Evolutionary conservation across 2,113 vertebrate species (phyloP).

Genomic region (Saimiri boliviensis): DNA sequence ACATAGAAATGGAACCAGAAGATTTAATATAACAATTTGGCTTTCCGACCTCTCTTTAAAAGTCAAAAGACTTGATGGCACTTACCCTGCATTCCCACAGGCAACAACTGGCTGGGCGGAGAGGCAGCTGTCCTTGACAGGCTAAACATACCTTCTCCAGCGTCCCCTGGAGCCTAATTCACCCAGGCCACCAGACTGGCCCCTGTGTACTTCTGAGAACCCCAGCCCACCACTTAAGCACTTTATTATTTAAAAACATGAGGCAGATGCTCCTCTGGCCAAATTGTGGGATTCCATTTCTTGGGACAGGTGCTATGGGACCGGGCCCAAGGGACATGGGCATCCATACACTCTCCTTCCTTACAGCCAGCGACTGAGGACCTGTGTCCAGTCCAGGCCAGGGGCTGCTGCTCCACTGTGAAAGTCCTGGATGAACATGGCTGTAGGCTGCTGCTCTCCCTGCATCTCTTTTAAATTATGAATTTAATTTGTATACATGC

Average conservation of each 20-base stretch:
- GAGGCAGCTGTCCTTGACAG: neutral
- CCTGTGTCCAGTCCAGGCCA: neutral
- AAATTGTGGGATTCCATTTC: neutral
- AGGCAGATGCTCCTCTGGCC: neutral
- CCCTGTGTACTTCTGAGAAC: neutral
- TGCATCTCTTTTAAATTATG: slow-evolving; percentile 64
- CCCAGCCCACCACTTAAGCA: neutral
- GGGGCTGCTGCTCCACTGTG: neutral
- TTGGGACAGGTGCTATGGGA: neutral
- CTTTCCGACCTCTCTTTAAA: slow-evolving; percentile 43
- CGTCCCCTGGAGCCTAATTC: fast-evolving
- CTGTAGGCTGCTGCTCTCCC: slow-evolving; percentile 19
- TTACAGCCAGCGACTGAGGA: fast-evolving
- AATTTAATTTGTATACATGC: slow-evolving; percentile 74
- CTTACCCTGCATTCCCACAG: neutral
- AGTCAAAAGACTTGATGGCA: slow-evolving; percentile 26
- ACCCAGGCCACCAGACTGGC: neutral
- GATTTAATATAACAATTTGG: slow-evolving; percentile 50
- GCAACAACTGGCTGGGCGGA: neutral
- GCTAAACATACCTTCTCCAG: neutral
- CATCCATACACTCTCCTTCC: neutral
- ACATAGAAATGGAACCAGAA: slow-evolving; percentile 49
- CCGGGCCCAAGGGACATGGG: neutral
- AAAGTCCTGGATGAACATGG: neutral
- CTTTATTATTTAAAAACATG: neutral